phyloP scores from a whole-genome alignment of 2,797 vertebrate genomes.

The Periophthalmus magnuspinnatus region DNA sequence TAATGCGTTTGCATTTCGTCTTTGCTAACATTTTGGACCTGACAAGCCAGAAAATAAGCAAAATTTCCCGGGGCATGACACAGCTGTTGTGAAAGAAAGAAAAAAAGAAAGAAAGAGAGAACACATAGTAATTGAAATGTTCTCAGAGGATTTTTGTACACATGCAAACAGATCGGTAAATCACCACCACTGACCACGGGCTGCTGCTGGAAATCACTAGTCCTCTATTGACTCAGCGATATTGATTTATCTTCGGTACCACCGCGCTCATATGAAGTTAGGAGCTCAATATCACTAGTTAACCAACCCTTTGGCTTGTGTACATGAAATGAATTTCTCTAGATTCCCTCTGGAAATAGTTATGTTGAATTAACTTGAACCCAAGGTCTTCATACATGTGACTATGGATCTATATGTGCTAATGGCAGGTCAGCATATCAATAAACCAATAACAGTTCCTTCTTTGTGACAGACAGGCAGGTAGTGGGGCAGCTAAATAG shows the following conservation, averaged over 20 bases:
- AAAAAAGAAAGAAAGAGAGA: conserved; percentile 34
- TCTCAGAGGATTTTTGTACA: conserved; percentile 38
- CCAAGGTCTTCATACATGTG: neutral
- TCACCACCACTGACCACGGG: conserved; percentile 32
- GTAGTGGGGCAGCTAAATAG: neutral
- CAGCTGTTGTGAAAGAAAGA: conserved; percentile 33
- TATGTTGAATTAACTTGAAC: neutral
- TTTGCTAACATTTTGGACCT: conserved; percentile 38
- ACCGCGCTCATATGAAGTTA: conserved; percentile 40
- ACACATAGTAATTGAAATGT: conserved; percentile 48
- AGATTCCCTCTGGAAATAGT: neutral
- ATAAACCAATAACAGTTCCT: neutral
- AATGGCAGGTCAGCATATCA: neutral
- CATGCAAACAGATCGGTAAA: conserved; percentile 56
- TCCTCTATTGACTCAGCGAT: conserved; percentile 34
- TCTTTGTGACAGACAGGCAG: neutral
- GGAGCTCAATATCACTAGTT: conserved; percentile 42
- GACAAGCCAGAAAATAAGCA: conserved; percentile 55
- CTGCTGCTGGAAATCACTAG: conserved; percentile 41
- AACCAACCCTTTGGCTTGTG: conserved; percentile 17
- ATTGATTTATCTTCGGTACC: conserved; percentile 50
- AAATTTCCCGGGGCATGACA: conserved; percentile 38
- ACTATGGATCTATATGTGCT: conserved; percentile 2
- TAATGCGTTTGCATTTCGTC: conserved; percentile 25
- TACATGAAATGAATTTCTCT: neutral